Evolutionary conservation across 2,113 vertebrate genomes (phyloP).

Genomic region (Indri indri): DNA sequence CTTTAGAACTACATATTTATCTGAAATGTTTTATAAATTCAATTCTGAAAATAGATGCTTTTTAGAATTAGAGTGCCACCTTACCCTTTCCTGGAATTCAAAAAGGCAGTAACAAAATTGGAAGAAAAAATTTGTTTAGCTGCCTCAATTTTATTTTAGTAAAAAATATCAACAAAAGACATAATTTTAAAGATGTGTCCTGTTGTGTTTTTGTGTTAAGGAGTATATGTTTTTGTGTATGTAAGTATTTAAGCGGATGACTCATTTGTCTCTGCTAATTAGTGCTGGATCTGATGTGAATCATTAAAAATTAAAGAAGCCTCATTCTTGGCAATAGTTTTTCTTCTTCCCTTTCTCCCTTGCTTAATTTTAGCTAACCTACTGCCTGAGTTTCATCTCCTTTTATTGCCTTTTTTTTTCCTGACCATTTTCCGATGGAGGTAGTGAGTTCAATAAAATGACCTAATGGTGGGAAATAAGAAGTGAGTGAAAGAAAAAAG

Average conservation of each 20-base stretch:
- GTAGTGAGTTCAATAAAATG: background rate
- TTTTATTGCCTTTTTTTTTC: background rate
- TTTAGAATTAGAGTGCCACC: background rate
- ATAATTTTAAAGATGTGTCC: background rate
- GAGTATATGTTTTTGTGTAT: background rate
- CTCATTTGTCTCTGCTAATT: slow-evolving; percentile 36
- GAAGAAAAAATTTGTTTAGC: slow-evolving; percentile 26
- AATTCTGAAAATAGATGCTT: slow-evolving; percentile 39
- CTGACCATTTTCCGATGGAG: slow-evolving; percentile 4
- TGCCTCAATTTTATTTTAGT: slow-evolving; percentile 1
- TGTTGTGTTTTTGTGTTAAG: slow-evolving; percentile 36
- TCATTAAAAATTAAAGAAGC: slow-evolving; percentile 45
- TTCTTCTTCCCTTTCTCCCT: background rate
- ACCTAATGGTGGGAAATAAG: background rate
- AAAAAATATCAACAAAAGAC: background rate
- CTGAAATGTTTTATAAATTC: slow-evolving; percentile 23
- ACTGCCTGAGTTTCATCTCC: background rate
- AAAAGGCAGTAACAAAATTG: background rate
- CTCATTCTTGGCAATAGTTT: slow-evolving; percentile 15
- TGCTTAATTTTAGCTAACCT: slow-evolving; percentile 2
- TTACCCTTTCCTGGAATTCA: background rate
- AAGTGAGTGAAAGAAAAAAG: background rate
- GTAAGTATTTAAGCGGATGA: background rate
- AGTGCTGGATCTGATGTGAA: background rate
- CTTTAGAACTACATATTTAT: background rate